Evolutionary conservation across 2,797 vertebrate species (phyloP).

Genomic region (Lepidocolaptes lacrymiger): DNA sequence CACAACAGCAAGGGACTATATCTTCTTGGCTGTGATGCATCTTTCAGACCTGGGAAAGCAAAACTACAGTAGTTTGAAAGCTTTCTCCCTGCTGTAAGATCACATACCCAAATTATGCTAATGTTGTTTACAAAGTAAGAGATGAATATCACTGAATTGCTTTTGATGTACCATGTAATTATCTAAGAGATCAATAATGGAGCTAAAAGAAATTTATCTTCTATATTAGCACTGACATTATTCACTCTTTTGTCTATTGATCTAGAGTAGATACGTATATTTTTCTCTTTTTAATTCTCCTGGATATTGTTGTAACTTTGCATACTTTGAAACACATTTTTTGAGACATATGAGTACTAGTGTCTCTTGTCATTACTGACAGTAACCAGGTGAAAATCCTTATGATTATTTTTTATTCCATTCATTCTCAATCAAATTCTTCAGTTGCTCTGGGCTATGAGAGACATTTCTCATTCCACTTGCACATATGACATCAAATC

Average conservation of each 20-base stretch:
- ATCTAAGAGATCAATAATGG: conserved; percentile 42
- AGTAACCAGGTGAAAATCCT: neutral
- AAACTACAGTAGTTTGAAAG: neutral
- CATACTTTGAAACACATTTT: neutral
- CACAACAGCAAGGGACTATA: neutral
- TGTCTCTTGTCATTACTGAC: neutral
- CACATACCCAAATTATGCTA: neutral
- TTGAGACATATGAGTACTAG: neutral
- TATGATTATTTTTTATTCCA: neutral
- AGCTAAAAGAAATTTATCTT: conserved; percentile 1
- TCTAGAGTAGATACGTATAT: neutral
- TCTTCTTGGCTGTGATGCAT: neutral
- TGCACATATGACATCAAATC: neutral
- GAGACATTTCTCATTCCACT: neutral
- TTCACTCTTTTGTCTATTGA: conserved; percentile 17
- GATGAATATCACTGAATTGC: conserved; percentile 23
- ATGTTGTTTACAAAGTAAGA: conserved; percentile 25
- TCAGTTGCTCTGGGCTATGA: neutral
- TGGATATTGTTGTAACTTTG: neutral
- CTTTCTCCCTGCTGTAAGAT: neutral
- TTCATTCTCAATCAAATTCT: neutral
- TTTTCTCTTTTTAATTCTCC: conserved; percentile 7
- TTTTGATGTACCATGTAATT: conserved; percentile 44
- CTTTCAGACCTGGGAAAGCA: neutral
- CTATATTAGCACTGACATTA: neutral